Conservation (phyloP, 2,888 invertebrate species). For the Steinernema carpocapsae region DNA sequence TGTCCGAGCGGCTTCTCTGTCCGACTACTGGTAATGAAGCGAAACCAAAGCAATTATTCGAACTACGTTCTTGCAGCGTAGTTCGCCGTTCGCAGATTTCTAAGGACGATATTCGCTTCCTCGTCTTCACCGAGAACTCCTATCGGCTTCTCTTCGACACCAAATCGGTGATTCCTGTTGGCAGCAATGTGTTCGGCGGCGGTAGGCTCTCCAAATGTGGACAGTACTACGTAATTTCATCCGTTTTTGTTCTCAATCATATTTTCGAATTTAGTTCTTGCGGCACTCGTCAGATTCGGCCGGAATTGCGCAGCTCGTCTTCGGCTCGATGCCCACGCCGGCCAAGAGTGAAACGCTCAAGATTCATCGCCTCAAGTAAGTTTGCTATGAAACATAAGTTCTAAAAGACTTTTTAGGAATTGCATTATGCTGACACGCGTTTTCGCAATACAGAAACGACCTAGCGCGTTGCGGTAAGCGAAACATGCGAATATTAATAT, state of each 20-base stretch:
- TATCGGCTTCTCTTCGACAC: conserved; percentile 50
- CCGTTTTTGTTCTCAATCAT: background rate
- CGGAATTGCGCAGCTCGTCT: conserved; percentile 54
- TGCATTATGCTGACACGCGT: conserved; percentile 55
- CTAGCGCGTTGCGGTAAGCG: conserved; percentile 37
- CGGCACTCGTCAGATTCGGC: conserved; percentile 45
- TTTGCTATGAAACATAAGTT: background rate
- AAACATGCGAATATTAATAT: conserved; percentile 31
- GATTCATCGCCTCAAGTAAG: conserved; percentile 56
- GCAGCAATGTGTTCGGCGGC: conserved; percentile 29
- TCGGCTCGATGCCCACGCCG: conserved; percentile 54
- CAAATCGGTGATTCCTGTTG: conserved; percentile 46
- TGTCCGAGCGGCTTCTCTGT: background rate
- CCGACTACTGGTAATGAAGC: background rate
- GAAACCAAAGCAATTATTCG: background rate
- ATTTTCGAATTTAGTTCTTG: conserved; percentile 49
- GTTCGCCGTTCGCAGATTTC: background rate
- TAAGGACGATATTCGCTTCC: conserved; percentile 38
- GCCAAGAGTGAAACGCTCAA: conserved; percentile 54
- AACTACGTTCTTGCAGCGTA: background rate
- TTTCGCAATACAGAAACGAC: conserved; percentile 49
- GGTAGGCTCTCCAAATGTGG: conserved; percentile 43
- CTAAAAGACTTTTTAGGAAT: conserved; percentile 46
- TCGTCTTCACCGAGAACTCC: conserved; percentile 46
- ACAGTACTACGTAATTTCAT: conserved; percentile 42